Evolutionary conservation across 1,140 invertebrate species (phyloP).

Genomic region (Drosophila willistoni): DNA sequence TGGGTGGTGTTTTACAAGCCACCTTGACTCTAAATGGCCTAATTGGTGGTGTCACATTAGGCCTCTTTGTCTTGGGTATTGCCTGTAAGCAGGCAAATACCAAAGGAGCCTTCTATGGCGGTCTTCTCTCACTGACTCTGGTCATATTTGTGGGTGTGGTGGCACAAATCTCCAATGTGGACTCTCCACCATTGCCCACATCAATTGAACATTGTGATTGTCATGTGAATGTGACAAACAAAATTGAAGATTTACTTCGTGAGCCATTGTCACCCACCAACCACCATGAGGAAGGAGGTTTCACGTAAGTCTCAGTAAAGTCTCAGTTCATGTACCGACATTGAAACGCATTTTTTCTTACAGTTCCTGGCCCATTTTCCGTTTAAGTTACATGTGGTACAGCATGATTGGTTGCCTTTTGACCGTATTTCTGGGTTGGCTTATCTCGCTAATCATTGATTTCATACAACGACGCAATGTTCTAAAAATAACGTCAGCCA

Average conservation of each 20-base stretch:
- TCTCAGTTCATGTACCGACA: neutral
- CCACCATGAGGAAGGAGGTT: conserved; percentile 34
- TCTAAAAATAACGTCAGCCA: conserved; percentile 60
- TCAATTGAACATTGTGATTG: conserved; percentile 83
- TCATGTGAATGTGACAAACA: conserved; percentile 80
- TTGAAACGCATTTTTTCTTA: neutral
- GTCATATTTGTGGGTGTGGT: conserved; percentile 84
- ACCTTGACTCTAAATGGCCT: conserved; percentile 94
- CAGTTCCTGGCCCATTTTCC: conserved; percentile 85
- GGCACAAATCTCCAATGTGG: conserved; percentile 83
- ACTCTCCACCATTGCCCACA: conserved; percentile 81
- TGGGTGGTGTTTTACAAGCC: conserved; percentile 92
- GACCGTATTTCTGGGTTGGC: conserved; percentile 88
- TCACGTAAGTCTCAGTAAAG: conserved; percentile 59
- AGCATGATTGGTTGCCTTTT: conserved; percentile 89
- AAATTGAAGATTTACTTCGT: conserved; percentile 40
- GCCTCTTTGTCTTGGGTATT: conserved; percentile 94
- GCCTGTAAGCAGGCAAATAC: conserved; percentile 93
- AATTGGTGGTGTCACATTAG: conserved; percentile 93
- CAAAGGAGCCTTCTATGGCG: conserved; percentile 85
- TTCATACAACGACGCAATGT: conserved; percentile 73
- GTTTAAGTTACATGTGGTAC: conserved; percentile 88
- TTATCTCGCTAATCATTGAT: conserved; percentile 89
- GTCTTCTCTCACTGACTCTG: conserved; percentile 83
- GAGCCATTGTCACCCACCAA: conserved; percentile 30